These are phyloP conservation scores for Brachyhypopomus gauderio DNA, from an alignment of 2,113 vertebrate species.

Conservation along the genomic window DNA sequence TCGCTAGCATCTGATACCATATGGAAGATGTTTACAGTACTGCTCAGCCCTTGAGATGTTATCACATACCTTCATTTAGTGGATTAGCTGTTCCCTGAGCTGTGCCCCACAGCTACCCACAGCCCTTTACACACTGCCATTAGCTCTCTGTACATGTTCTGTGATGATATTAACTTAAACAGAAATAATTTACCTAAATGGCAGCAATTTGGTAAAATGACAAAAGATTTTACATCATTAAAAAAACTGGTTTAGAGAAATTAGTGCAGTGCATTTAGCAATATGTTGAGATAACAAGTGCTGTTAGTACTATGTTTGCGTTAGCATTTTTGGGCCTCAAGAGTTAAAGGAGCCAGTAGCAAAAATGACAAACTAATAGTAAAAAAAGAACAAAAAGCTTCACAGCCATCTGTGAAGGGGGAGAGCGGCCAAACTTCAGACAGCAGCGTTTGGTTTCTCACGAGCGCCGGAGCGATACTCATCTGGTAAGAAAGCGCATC, in stretches of 20 bases:
- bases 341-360: not conserved
- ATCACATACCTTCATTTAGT: slow-evolving; percentile 59
- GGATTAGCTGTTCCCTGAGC: slow-evolving; percentile 55
- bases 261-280: not conserved
- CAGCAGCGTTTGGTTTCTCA: not conserved
- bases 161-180: slow-evolving; percentile 15
- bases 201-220: slow-evolving; percentile 15
- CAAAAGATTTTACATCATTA: slow-evolving; percentile 19
- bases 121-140: slow-evolving; percentile 32
- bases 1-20: slow-evolving; percentile 51
- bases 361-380: not conserved
- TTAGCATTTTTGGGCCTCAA: not conserved
- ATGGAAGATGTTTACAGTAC: slow-evolving; percentile 69
- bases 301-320: not conserved
- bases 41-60: slow-evolving; percentile 58
- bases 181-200: slow-evolving; percentile 11
- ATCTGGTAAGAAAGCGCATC: not conserved
- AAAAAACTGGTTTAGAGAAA: not conserved
- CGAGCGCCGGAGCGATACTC: not conserved
- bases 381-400: not conserved
- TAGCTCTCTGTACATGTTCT: slow-evolving; percentile 21
- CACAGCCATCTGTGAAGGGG: too few species aligned
- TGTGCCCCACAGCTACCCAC: slow-evolving; percentile 20
- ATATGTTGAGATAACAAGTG: not conserved
- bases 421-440: not conserved